Percentiles rank a stretch among this genome's conserved stretches.
Evolutionary conservation across 2,797 vertebrate species (phyloP).

Genomic region (Sardinella longiceps): DNA sequence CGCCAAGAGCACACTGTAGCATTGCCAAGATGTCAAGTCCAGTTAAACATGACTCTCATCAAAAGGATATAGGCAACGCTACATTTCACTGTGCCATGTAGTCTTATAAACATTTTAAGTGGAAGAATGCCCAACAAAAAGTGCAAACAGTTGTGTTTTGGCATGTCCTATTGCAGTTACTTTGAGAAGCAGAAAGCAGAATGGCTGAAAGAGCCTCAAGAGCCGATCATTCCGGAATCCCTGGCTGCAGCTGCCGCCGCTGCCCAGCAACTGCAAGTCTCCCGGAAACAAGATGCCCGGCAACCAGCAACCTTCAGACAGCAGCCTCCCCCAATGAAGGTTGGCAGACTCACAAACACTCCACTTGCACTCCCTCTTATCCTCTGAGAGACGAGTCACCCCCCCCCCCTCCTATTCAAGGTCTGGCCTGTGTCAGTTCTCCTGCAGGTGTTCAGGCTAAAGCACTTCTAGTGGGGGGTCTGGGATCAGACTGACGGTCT

Average conservation of each 20-base stretch:
- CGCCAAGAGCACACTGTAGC: no score
- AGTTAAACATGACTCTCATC: neutral
- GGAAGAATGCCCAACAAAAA: neutral
- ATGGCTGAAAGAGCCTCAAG: conserved; percentile 96
- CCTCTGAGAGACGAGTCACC: neutral
- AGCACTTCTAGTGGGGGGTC: neutral
- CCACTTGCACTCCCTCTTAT: neutral
- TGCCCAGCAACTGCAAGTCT: conserved; percentile 96
- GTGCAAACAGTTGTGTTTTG: conserved; percentile 3
- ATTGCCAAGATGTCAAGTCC: neutral
- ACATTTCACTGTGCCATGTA: neutral
- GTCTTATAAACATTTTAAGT: neutral
- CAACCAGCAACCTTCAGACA: conserved; percentile 97
- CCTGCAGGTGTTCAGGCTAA: conserved; percentile 1
- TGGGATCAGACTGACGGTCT: neutral
- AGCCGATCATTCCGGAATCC: conserved; percentile 96
- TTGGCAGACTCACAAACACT: conserved; percentile 21
- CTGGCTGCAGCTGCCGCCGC: conserved; percentile 94
- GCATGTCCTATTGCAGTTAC: conserved; percentile 73
- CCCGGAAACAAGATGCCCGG: conserved; percentile 93
- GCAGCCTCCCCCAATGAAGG: conserved; percentile 99
- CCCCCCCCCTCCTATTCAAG: neutral
- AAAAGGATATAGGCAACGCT: neutral
- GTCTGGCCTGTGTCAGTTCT: neutral
- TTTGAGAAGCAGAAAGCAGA: conserved; percentile 99